These are phyloP conservation scores for Acronicta leporina DNA, from an alignment of 2,888 invertebrate species.

Conservation along the genomic window DNA sequence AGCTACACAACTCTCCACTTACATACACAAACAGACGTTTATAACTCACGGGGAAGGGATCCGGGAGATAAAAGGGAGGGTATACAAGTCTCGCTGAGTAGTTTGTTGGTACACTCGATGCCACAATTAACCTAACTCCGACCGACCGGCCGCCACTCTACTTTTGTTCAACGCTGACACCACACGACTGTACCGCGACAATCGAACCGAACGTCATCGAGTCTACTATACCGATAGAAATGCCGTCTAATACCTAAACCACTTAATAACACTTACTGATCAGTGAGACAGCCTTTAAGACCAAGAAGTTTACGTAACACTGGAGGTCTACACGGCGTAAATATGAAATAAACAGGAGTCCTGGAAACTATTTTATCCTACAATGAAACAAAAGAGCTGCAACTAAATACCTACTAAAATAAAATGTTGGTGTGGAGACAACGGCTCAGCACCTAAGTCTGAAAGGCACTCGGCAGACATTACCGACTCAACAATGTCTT, in stretches of 20 bases:
- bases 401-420: conserved; percentile 15
- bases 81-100: conserved; percentile 80
- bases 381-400: conserved; percentile 5
- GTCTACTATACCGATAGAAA: conserved; percentile 55
- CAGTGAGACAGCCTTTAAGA: conserved; percentile 69
- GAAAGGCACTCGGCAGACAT: conserved; percentile 55
- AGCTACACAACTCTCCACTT: conserved; percentile 69
- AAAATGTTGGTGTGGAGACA: conserved; percentile 30
- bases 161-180: conserved; percentile 77
- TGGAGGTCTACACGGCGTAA: conserved; percentile 14
- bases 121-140: conserved; percentile 79
- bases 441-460: conserved; percentile 45
- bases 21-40: conserved; percentile 64
- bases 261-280: conserved; percentile 61
- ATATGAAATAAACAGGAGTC: conserved; percentile 5
- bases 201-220: conserved; percentile 61
- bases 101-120: conserved; percentile 85
- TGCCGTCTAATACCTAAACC: conserved; percentile 63
- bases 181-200: conserved; percentile 54
- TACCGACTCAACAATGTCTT: conserved; percentile 31
- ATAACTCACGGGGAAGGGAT: conserved; percentile 48
- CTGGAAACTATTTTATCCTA: conserved; percentile 5
- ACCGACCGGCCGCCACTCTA: conserved; percentile 61
- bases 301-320: conserved; percentile 51
- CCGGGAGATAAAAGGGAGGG: conserved; percentile 39